A percentile compares a stretch with the other conserved stretches of the same genome.
phyloP scores from a whole-genome alignment of 2,888 invertebrate species.

The Monochamus alternatus region DNA sequence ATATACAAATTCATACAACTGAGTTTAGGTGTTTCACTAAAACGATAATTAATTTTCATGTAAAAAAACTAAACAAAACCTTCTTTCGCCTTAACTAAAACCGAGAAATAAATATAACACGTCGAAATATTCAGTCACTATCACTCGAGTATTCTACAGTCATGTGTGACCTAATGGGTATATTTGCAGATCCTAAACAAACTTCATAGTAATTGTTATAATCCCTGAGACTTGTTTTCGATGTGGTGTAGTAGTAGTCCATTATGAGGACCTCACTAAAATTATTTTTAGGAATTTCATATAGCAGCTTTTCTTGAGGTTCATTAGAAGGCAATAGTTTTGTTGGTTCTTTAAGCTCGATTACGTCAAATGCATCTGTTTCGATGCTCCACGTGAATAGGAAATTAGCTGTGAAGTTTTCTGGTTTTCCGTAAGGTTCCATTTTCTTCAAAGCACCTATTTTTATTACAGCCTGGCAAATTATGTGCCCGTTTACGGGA shows the following conservation, averaged over 20 bases:
- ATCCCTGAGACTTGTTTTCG: slow-evolving; percentile 67
- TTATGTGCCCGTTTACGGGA: slow-evolving; percentile 69
- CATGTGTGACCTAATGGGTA: slow-evolving; percentile 41
- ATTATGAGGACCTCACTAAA: slow-evolving; percentile 64
- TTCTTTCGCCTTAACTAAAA: slow-evolving; percentile 3
- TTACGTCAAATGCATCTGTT: slow-evolving; percentile 66
- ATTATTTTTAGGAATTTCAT: slow-evolving; percentile 46
- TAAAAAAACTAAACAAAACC: slow-evolving; percentile 26
- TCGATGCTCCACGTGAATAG: slow-evolving; percentile 69
- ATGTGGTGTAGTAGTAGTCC: slow-evolving; percentile 61
- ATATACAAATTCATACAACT: slow-evolving; percentile 30
- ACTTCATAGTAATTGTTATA: slow-evolving; percentile 66
- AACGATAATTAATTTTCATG: slow-evolving; percentile 4
- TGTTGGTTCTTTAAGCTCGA: slow-evolving; percentile 62
- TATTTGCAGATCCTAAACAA: slow-evolving; percentile 48
- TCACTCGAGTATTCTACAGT: slow-evolving; percentile 50
- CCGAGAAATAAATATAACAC: slow-evolving; percentile 18
- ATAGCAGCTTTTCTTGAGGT: slow-evolving; percentile 55
- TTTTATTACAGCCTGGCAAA: slow-evolving; percentile 70
- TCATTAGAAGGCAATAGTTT: slow-evolving; percentile 61
- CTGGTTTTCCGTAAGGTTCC: slow-evolving; percentile 61
- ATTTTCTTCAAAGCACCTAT: slow-evolving; percentile 65
- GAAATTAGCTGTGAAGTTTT: slow-evolving; percentile 65
- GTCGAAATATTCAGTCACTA: slow-evolving; percentile 41
- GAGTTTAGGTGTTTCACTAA: slow-evolving; percentile 19